These are phyloP conservation scores for Oithona nana DNA, from an alignment of 2,888 invertebrate genomes.

Conservation along the genomic window DNA sequence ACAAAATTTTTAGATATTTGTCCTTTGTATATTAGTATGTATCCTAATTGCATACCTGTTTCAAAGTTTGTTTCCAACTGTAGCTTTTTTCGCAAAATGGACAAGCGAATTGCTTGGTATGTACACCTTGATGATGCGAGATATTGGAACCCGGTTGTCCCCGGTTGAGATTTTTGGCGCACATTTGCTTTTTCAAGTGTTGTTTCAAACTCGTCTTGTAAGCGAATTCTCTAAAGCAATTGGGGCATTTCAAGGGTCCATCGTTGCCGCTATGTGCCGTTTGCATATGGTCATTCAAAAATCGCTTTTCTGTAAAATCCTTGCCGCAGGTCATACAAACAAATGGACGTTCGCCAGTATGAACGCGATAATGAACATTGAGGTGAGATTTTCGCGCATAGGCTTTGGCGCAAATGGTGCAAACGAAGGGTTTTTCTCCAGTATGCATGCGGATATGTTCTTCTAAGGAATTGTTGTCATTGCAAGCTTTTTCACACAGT, in stretches of 20 bases:
- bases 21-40: too few relatives aligned
- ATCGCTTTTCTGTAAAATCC: slow-evolving; percentile 17
- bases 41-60: slow-evolving; percentile 9
- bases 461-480: slow-evolving; percentile 16
- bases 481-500: slow-evolving; percentile 17
- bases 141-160: background rate
- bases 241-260: slow-evolving; percentile 17
- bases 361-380: slow-evolving; percentile 16
- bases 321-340: slow-evolving; percentile 12
- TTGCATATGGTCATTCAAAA: slow-evolving; percentile 16
- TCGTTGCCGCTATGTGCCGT: slow-evolving; percentile 16
- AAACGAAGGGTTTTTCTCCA: slow-evolving; percentile 17
- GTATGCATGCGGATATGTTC: slow-evolving; percentile 17
- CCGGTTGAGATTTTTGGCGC: slow-evolving; percentile 10
- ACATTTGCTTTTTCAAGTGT: slow-evolving; percentile 17
- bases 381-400: slow-evolving; percentile 17
- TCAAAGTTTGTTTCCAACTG: slow-evolving; percentile 18
- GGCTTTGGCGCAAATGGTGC: slow-evolving; percentile 14
- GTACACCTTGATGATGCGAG: background rate
- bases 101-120: slow-evolving; percentile 13
- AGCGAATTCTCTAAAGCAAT: slow-evolving; percentile 17
- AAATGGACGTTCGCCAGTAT: slow-evolving; percentile 17
- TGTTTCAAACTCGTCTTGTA: slow-evolving; percentile 17
- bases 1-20: background rate
- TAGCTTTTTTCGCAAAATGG: slow-evolving; percentile 17